Evolutionary conservation across 2,888 invertebrate species (phyloP), one percentile per base, ranked within the genome.

Genomic region (Cataglyphis livida): DNA sequence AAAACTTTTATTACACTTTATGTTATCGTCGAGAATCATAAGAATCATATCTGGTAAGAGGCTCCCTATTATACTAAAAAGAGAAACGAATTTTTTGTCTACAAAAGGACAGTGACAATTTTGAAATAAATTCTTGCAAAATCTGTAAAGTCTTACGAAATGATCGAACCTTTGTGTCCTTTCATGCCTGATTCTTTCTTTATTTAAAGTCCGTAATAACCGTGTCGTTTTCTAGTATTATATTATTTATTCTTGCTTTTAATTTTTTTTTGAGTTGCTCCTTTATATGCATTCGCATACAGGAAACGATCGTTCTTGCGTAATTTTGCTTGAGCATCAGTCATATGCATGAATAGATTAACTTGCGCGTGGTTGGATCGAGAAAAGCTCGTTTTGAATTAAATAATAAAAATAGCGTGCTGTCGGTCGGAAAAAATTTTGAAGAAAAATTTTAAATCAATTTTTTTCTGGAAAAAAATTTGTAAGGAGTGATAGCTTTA

Each of bases 1-100:
- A 66, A 66, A 41, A 71, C 71, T 61, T 79, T 70, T 79, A 79
- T 35, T 48, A 61, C n/a, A n/a, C 51, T 51, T 70, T 38, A 78
- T 28, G 25, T 62, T 75, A 74, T n/a, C 51, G 61, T 62, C 41
- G 54, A 32, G 62, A 51, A 44, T 76, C 48, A 35, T 44, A 48
- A 21, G 66, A 66, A 54, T 76, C 38, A 76, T 18, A 12, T 35
- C n/a, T 25, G 59, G 59, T 41, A 57, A 78, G 44, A 78, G 68
- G 32, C n/a, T 51, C n/a, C 25, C 18, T 32, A 70, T 70, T 78
- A 70, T 59, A 18, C 18, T 3, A 73, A 61, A 59, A 32, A 65
- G 38, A 65, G 25, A 65, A 38, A 28, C 25, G 44, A 21, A 15
- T 38, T 64, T 15, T 64, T 10, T 12, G 21, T 51, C 48, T 64